Conservation (phyloP, 2,113 vertebrate species). For the Prinia subflava region DNA sequence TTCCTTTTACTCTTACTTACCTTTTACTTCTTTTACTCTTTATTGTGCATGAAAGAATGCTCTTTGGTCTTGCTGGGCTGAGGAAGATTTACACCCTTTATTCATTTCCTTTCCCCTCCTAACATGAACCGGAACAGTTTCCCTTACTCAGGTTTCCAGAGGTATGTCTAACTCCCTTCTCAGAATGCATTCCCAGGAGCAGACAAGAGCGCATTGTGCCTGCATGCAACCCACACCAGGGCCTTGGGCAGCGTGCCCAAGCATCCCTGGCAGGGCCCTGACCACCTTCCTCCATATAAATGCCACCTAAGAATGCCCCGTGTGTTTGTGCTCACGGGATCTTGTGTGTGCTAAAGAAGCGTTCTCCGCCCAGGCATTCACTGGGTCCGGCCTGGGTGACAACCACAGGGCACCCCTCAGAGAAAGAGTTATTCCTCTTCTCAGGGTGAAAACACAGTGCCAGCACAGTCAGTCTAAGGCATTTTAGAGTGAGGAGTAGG, state of each 20-base stretch:
- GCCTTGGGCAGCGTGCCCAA: constrained; percentile 41
- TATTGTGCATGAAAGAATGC: neutral
- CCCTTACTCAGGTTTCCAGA: constrained; percentile 28
- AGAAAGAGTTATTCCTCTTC: neutral
- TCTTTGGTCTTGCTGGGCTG: neutral
- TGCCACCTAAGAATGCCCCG: neutral
- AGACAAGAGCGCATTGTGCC: constrained; percentile 54
- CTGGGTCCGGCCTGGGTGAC: accelerated
- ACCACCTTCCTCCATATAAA: constrained; percentile 45
- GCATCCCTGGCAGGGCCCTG: constrained; percentile 1
- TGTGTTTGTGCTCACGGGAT: neutral
- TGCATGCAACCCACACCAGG: neutral
- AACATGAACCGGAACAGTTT: constrained; percentile 59
- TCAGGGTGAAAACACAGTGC: neutral
- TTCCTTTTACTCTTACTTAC: neutral
- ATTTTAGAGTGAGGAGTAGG: neutral
- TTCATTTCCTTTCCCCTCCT: constrained; percentile 44
- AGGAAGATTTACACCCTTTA: constrained; percentile 22
- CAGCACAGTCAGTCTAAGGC: neutral
- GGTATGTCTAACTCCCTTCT: constrained; percentile 12
- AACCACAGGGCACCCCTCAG: neutral
- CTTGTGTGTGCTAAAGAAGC: neutral
- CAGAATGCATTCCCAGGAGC: constrained; percentile 13
- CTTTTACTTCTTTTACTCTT: neutral
- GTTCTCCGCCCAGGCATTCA: neutral